A percentile compares a stretch with the other conserved stretches of the same genome.
Evolutionary conservation across 2,797 vertebrate species (phyloP).

Genomic region (Australoheros facetus): DNA sequence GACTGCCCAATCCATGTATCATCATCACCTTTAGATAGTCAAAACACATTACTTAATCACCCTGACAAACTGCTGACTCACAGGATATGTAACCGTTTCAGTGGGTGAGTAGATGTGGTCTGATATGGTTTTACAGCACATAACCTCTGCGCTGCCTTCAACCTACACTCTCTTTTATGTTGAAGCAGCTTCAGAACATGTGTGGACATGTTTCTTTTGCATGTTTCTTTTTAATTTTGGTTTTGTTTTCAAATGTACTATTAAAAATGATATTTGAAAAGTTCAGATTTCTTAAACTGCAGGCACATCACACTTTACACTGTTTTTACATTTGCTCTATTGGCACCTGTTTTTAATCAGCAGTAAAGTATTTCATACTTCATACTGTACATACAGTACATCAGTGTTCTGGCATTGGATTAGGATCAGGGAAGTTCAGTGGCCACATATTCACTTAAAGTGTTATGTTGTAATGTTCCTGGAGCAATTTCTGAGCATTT

Average conservation of each 20-base stretch:
- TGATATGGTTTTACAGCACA: conserved; percentile 23
- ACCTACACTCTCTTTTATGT: conserved; percentile 16
- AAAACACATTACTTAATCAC: conserved; percentile 41
- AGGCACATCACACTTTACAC: not conserved
- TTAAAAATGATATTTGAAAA: not conserved
- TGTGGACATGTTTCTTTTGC: not conserved
- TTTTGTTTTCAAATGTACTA: not conserved
- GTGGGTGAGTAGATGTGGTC: conserved; percentile 40
- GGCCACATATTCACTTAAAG: no score
- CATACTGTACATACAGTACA: not conserved
- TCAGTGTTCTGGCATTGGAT: no score
- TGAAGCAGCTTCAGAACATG: conserved; percentile 15
- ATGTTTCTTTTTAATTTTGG: no score
- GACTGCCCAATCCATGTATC: conserved; percentile 18
- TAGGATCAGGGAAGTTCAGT: no score
- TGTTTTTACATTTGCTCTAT: not conserved
- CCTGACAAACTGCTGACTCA: conserved; percentile 51
- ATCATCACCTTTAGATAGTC: conserved; percentile 34
- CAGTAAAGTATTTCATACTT: not conserved
- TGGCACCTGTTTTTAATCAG: not conserved
- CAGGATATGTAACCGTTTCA: conserved; percentile 29
- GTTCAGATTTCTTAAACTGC: not conserved
- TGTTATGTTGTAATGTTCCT: no score
- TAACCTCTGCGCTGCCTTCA: conserved; percentile 35
- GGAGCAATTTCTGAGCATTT: no score